phyloP scores from a whole-genome alignment of 2,113 vertebrate genomes.

The Nesoenas mayeri region DNA sequence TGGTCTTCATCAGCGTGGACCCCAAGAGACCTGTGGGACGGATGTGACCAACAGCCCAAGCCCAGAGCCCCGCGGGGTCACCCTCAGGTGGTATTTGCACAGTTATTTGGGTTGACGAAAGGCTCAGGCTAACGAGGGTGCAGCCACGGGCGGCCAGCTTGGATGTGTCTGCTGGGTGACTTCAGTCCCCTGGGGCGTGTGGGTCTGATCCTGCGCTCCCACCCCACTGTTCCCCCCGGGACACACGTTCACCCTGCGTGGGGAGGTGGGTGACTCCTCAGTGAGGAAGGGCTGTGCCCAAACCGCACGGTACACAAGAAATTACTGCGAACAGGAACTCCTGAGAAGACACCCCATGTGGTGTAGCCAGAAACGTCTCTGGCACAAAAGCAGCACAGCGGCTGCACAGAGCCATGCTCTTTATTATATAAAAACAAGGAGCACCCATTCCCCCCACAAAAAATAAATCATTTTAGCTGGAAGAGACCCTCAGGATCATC shows the following conservation, averaged over 20 bases:
- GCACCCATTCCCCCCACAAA: no score
- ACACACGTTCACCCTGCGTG: rapidly evolving
- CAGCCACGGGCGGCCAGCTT: not conserved
- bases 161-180: not conserved
- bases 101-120: not conserved
- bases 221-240: not conserved
- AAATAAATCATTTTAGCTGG: no score
- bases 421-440: no score
- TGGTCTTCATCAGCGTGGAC: not conserved
- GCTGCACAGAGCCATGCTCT: not conserved
- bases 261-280: not conserved
- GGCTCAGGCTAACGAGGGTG: not conserved
- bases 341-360: rapidly evolving
- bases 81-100: not conserved
- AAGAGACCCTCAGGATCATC: no score
- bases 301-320: rapidly evolving
- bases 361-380: not conserved
- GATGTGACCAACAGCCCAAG: rapidly evolving
- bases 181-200: not conserved
- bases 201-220: not conserved
- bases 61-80: rapidly evolving
- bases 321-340: not conserved
- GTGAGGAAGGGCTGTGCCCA: rapidly evolving
- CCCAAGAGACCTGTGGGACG: not conserved
- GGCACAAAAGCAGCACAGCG: not conserved